Conservation (phyloP, 2,113 vertebrate species). For the Pandion haliaetus region DNA sequence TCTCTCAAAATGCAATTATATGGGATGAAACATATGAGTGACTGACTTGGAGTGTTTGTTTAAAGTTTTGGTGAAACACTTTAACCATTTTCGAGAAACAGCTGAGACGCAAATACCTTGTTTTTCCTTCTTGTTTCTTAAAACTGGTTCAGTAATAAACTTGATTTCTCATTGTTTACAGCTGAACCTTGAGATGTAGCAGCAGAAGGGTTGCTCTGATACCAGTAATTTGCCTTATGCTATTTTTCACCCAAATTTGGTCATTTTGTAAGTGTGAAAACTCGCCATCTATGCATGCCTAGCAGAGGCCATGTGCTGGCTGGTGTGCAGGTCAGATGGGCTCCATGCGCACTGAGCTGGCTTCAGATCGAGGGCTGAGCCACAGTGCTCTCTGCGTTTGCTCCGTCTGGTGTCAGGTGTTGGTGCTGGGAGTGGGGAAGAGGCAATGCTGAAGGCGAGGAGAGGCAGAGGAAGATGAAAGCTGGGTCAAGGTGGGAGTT, state of each 20-base stretch:
- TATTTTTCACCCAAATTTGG: not conserved
- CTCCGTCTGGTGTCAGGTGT: not conserved
- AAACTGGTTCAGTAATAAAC: not conserved
- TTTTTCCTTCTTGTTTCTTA: not conserved
- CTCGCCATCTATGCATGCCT: fast-evolving
- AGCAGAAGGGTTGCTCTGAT: not conserved
- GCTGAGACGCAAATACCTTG: not conserved
- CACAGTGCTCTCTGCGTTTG: not conserved
- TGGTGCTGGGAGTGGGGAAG: not conserved
- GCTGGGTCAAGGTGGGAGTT: not conserved
- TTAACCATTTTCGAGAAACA: not conserved
- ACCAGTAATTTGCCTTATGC: not conserved
- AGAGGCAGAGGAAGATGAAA: not conserved
- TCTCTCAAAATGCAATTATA: not conserved
- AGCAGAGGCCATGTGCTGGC: fast-evolving
- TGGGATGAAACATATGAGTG: not conserved
- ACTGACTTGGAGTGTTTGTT: slow-evolving; percentile 19
- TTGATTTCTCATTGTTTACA: not conserved
- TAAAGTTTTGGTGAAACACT: not conserved
- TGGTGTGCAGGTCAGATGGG: not conserved
- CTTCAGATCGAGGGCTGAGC: not conserved
- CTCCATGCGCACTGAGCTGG: not conserved
- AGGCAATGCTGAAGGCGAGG: not conserved
- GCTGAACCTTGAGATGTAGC: not conserved
- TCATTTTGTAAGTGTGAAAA: not conserved